phyloP scores from a whole-genome alignment of 2,888 invertebrate genomes.

The Drosophila picticornis region DNA sequence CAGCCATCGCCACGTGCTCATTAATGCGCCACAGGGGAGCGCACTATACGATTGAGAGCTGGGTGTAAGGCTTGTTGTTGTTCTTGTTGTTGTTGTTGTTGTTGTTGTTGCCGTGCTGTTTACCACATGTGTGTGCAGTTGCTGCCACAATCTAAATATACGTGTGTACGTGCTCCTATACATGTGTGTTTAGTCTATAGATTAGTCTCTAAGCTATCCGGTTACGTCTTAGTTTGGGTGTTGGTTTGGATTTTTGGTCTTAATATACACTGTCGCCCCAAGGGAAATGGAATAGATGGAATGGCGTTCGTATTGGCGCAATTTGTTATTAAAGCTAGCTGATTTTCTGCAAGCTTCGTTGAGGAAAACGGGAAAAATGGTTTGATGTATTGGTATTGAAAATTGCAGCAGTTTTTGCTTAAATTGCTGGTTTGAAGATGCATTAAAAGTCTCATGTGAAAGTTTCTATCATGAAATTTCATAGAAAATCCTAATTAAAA shows the following conservation, averaged over 20 bases:
- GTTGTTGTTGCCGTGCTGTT: no score
- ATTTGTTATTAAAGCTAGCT: background rate
- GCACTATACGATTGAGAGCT: background rate
- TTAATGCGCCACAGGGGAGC: constrained; percentile 41
- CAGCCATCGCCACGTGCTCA: constrained; percentile 53
- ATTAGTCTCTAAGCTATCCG: constrained; percentile 14
- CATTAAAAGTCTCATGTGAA: background rate
- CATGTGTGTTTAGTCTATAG: constrained; percentile 18
- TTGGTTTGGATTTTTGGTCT: constrained; percentile 13
- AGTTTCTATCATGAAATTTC: background rate
- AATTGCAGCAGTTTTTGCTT: background rate
- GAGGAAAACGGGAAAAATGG: background rate
- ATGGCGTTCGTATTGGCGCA: background rate
- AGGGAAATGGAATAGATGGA: background rate
- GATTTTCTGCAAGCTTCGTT: background rate
- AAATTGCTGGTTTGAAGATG: background rate
- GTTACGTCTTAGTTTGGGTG: constrained; percentile 21
- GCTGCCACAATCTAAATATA: constrained; percentile 7
- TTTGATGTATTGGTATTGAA: background rate
- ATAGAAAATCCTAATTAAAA: background rate
- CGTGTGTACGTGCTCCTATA: background rate
- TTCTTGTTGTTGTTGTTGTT: background rate
- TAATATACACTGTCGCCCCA: constrained; percentile 8
- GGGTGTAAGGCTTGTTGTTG: background rate
- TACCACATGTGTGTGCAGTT: constrained; percentile 37